These are phyloP conservation scores for Dipus sagitta DNA, from an alignment of 2,797 vertebrate species.

Conservation along the genomic window DNA sequence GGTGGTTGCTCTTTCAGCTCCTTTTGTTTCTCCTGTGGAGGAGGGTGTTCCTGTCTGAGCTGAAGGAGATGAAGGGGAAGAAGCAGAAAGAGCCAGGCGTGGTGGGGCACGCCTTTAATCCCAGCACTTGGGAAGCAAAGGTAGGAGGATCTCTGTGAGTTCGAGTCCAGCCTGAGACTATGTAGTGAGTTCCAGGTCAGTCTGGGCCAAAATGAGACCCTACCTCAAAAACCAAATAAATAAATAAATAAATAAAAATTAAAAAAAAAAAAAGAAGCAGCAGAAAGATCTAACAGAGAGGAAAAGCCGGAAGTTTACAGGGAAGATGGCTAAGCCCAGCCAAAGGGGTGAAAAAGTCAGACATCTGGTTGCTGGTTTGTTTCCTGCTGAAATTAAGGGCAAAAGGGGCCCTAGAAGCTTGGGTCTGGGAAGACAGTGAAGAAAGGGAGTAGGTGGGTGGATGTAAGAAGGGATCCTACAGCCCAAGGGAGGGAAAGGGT, in stretches of 20 bases:
- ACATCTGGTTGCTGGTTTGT: conserved; percentile 86
- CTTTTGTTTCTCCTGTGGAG: conserved; percentile 60
- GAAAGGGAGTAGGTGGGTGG: neutral
- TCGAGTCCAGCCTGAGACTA: too few relatives aligned
- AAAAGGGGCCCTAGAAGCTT: conserved; percentile 53
- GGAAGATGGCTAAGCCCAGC: conserved; percentile 83
- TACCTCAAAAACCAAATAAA: too few relatives aligned
- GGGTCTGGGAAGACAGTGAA: conserved; percentile 43
- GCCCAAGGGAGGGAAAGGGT: neutral
- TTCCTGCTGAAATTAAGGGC: conserved; percentile 80
- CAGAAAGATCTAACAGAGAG: conserved; percentile 74
- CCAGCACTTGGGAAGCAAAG: too few relatives aligned
- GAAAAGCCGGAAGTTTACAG: conserved; percentile 85
- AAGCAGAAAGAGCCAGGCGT: conserved; percentile 60
- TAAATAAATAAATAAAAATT: too few relatives aligned
- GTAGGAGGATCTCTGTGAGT: too few relatives aligned
- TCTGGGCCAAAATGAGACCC: too few relatives aligned
- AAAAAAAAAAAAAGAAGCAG: conserved; percentile 57
- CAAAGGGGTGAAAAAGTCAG: conserved; percentile 87
- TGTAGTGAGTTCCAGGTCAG: too few relatives aligned
- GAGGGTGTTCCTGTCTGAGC: conserved; percentile 26
- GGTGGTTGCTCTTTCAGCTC: neutral
- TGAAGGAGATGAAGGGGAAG: conserved; percentile 70
- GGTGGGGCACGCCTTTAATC: too few relatives aligned
- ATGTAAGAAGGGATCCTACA: neutral